These are phyloP conservation scores for Drosophila bipectinata DNA, from an alignment of 1,140 invertebrate genomes.

Conservation along the genomic window DNA sequence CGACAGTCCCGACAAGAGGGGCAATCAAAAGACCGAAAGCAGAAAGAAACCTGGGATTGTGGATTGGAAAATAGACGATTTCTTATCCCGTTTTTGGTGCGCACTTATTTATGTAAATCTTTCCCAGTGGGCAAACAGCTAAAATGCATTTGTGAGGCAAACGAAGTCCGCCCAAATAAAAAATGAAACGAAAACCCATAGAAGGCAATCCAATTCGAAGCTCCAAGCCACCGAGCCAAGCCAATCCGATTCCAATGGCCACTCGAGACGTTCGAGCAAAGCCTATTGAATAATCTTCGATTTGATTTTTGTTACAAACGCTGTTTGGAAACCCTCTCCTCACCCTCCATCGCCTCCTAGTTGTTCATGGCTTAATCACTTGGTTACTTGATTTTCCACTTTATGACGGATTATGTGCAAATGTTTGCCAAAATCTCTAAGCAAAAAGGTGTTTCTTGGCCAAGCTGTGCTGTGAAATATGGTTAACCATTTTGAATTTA, in stretches of 20 bases:
- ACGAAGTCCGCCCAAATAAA: slow-evolving; percentile 31
- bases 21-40: slow-evolving; percentile 34
- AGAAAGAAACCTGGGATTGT: slow-evolving; percentile 36
- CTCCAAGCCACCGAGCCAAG: slow-evolving; percentile 43
- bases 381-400: slow-evolving; percentile 78
- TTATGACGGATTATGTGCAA: slow-evolving; percentile 76
- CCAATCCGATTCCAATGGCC: slow-evolving; percentile 41
- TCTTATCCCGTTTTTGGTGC: slow-evolving; percentile 61
- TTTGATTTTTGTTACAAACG: slow-evolving; percentile 63
- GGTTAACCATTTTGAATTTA: slow-evolving; percentile 5
- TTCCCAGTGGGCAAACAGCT: slow-evolving; percentile 55
- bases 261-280: slow-evolving; percentile 48
- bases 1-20: slow-evolving; percentile 22
- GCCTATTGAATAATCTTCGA: slow-evolving; percentile 76
- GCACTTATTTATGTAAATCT: slow-evolving; percentile 80
- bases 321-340: slow-evolving; percentile 23
- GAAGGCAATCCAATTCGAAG: slow-evolving; percentile 46
- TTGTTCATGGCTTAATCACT: slow-evolving; percentile 64
- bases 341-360: neutral
- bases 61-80: slow-evolving; percentile 48
- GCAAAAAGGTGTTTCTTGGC: slow-evolving; percentile 52
- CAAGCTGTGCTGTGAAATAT: slow-evolving; percentile 36
- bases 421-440: slow-evolving; percentile 51
- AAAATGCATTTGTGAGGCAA: slow-evolving; percentile 67
- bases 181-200: slow-evolving; percentile 13